Conservation (phyloP, 2,113 vertebrate genomes). For the Engraulis encrasicolus region DNA sequence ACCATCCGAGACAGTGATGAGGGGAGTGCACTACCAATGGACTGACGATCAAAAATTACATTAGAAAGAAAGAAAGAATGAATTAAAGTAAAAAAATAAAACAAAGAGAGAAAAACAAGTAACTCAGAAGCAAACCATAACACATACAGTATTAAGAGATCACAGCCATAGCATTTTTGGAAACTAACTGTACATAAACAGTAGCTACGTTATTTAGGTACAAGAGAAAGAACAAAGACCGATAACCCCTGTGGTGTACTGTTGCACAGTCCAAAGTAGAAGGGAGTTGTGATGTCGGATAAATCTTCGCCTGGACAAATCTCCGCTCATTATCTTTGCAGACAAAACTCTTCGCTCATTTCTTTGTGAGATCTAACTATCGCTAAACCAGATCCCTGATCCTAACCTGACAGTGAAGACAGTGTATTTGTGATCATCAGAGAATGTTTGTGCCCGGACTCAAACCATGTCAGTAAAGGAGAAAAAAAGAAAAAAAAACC, state of each 20-base stretch:
- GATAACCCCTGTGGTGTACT: not conserved
- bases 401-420: too few relatives aligned
- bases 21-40: not conserved
- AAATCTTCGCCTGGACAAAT: too few relatives aligned
- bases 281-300: too few relatives aligned
- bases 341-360: too few relatives aligned
- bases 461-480: too few relatives aligned
- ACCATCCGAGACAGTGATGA: not conserved
- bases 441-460: too few relatives aligned
- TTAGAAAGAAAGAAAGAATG: not conserved
- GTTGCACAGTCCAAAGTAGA: not conserved
- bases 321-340: too few relatives aligned
- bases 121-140: not conserved
- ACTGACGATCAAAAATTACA: not conserved
- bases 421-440: too few relatives aligned
- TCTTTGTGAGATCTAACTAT: too few relatives aligned
- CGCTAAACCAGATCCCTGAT: too few relatives aligned
- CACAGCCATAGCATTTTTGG: not conserved
- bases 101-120: not conserved
- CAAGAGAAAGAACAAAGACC: not conserved
- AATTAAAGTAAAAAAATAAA: not conserved
- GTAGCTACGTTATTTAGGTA: slow-evolving; percentile 12
- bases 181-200: slow-evolving; percentile 14
- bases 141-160: not conserved
- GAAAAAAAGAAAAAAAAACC: too few relatives aligned